These are phyloP conservation scores for Triplophysa tibetana DNA, from an alignment of 2,113 vertebrate genomes.

Conservation along the genomic window DNA sequence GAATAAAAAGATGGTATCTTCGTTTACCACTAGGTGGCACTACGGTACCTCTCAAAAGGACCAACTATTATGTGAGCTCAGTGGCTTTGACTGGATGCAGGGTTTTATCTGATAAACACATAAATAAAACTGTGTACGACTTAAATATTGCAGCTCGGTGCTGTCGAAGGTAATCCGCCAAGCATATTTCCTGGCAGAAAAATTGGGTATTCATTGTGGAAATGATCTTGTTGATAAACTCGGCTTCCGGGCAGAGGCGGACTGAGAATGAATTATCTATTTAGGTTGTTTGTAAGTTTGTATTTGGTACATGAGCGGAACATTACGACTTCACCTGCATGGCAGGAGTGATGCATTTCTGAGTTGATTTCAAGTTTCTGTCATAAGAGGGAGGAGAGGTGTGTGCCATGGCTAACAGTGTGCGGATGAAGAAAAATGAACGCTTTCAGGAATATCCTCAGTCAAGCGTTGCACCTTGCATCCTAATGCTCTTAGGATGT, in stretches of 20 bases:
- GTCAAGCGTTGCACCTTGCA: conserved; percentile 10
- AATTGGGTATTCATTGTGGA: conserved; percentile 47
- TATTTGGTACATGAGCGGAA: conserved; percentile 28
- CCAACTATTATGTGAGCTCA: neutral
- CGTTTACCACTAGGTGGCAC: conserved; percentile 51
- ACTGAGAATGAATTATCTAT: conserved; percentile 45
- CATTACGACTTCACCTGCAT: conserved; percentile 17
- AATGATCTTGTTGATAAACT: conserved; percentile 54
- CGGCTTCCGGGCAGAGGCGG: conserved; percentile 21
- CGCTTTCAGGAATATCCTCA: conserved; percentile 20
- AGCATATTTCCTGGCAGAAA: conserved; percentile 49
- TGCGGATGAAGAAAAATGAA: conserved; percentile 14
- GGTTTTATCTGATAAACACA: conserved; percentile 53
- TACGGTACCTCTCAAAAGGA: conserved; percentile 30
- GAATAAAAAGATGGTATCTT: neutral
- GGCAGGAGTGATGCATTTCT: conserved; percentile 32
- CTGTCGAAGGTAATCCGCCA: conserved; percentile 45
- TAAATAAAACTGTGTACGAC: conserved; percentile 54
- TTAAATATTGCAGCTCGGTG: conserved; percentile 57
- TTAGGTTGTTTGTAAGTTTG: conserved; percentile 45
- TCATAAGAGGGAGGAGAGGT: conserved; percentile 14
- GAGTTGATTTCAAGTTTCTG: conserved; percentile 23
- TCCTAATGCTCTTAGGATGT: conserved; percentile 11
- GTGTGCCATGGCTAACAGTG: conserved; percentile 12
- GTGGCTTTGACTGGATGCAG: conserved; percentile 16